A percentile compares a stretch with the other conserved stretches of the same genome.
These are phyloP conservation scores for Bufo bufo DNA, from an alignment of 2,113 vertebrate species.

Conservation along the genomic window DNA sequence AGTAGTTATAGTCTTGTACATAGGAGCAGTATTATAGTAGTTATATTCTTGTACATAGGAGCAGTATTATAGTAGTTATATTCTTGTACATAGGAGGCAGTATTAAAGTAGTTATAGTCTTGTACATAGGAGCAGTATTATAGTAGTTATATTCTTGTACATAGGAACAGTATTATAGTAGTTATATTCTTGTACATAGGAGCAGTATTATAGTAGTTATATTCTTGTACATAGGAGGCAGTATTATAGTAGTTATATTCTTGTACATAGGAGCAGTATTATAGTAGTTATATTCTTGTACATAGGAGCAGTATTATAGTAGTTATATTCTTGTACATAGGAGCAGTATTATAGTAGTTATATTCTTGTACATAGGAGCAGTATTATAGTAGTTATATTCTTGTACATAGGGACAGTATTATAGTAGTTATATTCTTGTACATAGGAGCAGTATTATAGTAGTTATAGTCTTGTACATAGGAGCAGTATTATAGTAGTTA, in stretches of 20 bases:
- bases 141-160: too few relatives aligned
- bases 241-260: neutral
- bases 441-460: neutral
- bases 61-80: too few relatives aligned
- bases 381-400: neutral
- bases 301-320: neutral
- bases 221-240: too few relatives aligned
- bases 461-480: neutral
- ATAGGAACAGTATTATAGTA: too few relatives aligned
- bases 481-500: neutral
- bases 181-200: too few relatives aligned
- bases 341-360: neutral
- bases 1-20: too few relatives aligned
- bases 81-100: too few relatives aligned
- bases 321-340: neutral
- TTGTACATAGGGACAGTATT: neutral
- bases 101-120: too few relatives aligned
- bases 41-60: too few relatives aligned
- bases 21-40: too few relatives aligned
- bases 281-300: constrained; percentile 2
- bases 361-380: neutral
- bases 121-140: too few relatives aligned
- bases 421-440: constrained; percentile 4
- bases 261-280: neutral
- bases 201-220: too few relatives aligned